Percentiles rank a stretch among this genome's conserved stretches.
These are phyloP conservation scores for Tiliacea aurago DNA, from an alignment of 2,888 invertebrate species.

Conservation along the genomic window DNA sequence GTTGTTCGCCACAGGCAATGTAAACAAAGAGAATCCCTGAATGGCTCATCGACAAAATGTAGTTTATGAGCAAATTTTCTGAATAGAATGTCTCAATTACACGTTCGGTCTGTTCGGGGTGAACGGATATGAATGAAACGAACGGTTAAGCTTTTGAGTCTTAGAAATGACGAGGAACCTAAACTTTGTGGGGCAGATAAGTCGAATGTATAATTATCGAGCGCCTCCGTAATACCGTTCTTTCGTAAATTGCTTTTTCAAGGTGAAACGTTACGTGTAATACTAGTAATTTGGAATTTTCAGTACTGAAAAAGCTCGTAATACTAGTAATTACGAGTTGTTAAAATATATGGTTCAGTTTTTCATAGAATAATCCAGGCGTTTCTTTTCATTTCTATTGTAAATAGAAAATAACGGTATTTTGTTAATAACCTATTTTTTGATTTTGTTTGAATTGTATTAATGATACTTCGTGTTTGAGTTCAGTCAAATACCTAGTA, in stretches of 20 bases:
- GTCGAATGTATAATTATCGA: constrained; percentile 47
- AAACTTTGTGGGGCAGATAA: constrained; percentile 48
- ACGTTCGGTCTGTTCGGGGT: constrained; percentile 45
- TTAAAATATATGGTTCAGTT: constrained; percentile 22
- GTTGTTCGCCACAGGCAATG: constrained; percentile 43
- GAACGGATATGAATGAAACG: constrained; percentile 66
- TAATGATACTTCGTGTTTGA: constrained; percentile 25
- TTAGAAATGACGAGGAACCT: constrained; percentile 35
- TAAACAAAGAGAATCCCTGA: constrained; percentile 64
- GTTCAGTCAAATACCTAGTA: neutral
- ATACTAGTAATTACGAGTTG: constrained; percentile 39
- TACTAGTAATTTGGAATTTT: constrained; percentile 44
- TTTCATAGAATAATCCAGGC: constrained; percentile 24
- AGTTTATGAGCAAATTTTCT: constrained; percentile 71
- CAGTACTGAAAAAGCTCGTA: constrained; percentile 15
- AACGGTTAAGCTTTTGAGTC: constrained; percentile 57
- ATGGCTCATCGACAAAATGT: constrained; percentile 63
- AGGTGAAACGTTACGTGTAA: constrained; percentile 36
- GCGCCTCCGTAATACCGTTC: constrained; percentile 31
- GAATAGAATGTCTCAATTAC: constrained; percentile 66
- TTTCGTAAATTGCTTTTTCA: constrained; percentile 46
- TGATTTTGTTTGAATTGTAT: neutral
- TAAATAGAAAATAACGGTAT: constrained; percentile 11
- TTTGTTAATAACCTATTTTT: constrained; percentile 4
- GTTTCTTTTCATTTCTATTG: constrained; percentile 12